Percentiles rank a stretch among this genome's conserved stretches.
Conservation (phyloP, 2,113 vertebrate species). For the Dromaius novaehollandiae region DNA sequence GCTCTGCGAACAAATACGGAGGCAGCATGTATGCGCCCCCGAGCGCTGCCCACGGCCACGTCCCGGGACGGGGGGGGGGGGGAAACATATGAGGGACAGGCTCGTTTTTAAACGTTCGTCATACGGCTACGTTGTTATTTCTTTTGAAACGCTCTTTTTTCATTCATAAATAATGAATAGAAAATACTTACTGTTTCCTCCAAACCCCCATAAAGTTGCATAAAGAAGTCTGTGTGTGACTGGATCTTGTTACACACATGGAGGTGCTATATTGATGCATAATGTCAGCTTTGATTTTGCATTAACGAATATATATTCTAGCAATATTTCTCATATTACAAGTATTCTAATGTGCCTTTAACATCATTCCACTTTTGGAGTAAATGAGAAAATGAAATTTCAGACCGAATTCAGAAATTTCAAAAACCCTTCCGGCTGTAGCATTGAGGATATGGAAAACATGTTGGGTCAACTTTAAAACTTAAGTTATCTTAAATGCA, state of each 20-base stretch:
- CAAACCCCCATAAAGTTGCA: rapidly evolving
- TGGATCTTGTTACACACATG: background rate
- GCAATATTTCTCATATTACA: background rate
- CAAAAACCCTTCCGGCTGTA: background rate
- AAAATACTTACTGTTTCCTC: background rate
- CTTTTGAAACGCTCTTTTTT: rapidly evolving
- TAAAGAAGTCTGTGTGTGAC: background rate
- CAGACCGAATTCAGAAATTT: no score
- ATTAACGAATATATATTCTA: background rate
- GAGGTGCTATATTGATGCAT: background rate
- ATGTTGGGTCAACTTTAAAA: background rate
- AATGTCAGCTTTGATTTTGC: background rate
- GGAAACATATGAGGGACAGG: no score
- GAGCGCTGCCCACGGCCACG: background rate
- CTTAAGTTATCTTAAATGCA: background rate
- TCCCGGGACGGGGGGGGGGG: background rate
- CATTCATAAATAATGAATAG: no score
- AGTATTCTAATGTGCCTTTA: background rate
- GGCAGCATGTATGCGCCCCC: rapidly evolving
- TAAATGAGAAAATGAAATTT: background rate
- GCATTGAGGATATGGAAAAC: background rate
- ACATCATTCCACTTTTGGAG: background rate
- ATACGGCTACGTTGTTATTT: rapidly evolving
- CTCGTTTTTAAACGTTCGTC: rapidly evolving
- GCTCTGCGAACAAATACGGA: rapidly evolving